Conservation (phyloP, 2,888 invertebrate species). For the Amorpha juglandis region DNA sequence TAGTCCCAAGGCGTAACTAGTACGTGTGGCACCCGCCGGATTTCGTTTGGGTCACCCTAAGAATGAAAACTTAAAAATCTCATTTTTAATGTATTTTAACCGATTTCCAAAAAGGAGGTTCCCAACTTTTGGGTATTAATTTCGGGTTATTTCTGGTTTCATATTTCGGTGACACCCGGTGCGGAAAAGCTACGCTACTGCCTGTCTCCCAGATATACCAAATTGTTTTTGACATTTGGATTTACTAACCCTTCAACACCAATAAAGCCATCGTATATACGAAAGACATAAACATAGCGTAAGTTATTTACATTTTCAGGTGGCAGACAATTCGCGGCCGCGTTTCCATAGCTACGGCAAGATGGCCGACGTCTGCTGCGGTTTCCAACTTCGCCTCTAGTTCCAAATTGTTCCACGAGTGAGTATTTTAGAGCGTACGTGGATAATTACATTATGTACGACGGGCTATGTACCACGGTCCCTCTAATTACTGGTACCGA, state of each 20-base stretch:
- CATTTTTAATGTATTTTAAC: too few species aligned
- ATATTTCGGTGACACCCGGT: too few species aligned
- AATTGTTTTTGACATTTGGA: neutral
- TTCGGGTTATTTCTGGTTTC: too few species aligned
- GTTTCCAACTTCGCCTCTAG: slow-evolving; percentile 80
- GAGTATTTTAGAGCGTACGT: slow-evolving; percentile 77
- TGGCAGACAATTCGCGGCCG: slow-evolving; percentile 75
- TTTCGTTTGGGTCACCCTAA: too few species aligned
- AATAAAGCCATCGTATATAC: slow-evolving; percentile 7
- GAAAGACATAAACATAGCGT: slow-evolving; percentile 57
- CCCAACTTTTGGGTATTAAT: too few species aligned
- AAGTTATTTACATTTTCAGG: slow-evolving; percentile 78
- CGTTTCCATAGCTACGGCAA: slow-evolving; percentile 77
- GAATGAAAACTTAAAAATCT: too few species aligned
- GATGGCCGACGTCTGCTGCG: slow-evolving; percentile 81
- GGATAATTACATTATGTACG: slow-evolving; percentile 81
- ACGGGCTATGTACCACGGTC: slow-evolving; percentile 70
- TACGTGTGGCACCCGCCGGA: too few species aligned
- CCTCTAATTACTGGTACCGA: slow-evolving; percentile 77
- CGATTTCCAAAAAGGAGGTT: too few species aligned
- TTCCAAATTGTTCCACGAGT: slow-evolving; percentile 79
- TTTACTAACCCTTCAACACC: slow-evolving; percentile 7
- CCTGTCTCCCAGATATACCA: too few species aligned
- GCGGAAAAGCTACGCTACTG: too few species aligned
- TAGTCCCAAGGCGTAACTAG: too few species aligned